Percentiles rank a stretch among this genome's conserved stretches.
Evolutionary conservation across 2,113 vertebrate species (phyloP).

Genomic region (Stercorarius parasiticus): DNA sequence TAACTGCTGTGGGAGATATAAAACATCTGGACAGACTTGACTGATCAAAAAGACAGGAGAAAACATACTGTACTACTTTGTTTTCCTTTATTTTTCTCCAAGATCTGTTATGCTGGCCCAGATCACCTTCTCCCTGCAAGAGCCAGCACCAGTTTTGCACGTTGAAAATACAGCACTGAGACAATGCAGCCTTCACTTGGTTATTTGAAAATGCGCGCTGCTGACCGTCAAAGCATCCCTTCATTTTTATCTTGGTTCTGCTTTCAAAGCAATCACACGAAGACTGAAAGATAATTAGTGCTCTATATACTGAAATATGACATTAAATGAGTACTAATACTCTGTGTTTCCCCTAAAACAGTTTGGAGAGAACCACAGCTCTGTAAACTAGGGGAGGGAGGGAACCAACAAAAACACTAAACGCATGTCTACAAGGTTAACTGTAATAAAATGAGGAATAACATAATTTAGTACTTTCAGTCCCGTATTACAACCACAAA

Average conservation of each 20-base stretch:
- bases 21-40: background rate
- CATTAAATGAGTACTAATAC: background rate
- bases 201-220: accelerated
- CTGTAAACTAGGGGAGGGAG: background rate
- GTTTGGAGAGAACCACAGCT: background rate
- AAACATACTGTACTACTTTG: background rate
- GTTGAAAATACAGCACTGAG: background rate
- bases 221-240: background rate
- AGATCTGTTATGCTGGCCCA: background rate
- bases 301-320: background rate
- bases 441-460: background rate
- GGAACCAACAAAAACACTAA: background rate
- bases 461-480: background rate
- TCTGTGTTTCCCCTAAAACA: background rate
- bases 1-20: background rate
- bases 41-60: background rate
- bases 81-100: background rate
- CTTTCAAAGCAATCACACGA: background rate
- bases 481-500: background rate
- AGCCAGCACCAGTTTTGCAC: background rate
- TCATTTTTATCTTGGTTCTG: background rate
- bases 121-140: background rate
- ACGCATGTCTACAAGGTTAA: background rate
- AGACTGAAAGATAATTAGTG: background rate
- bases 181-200: accelerated